Evolutionary conservation across 2,113 vertebrate genomes (phyloP), one percentile per base, ranked within the genome.

Genomic region (Coryphaenoides rupestris): DNA sequence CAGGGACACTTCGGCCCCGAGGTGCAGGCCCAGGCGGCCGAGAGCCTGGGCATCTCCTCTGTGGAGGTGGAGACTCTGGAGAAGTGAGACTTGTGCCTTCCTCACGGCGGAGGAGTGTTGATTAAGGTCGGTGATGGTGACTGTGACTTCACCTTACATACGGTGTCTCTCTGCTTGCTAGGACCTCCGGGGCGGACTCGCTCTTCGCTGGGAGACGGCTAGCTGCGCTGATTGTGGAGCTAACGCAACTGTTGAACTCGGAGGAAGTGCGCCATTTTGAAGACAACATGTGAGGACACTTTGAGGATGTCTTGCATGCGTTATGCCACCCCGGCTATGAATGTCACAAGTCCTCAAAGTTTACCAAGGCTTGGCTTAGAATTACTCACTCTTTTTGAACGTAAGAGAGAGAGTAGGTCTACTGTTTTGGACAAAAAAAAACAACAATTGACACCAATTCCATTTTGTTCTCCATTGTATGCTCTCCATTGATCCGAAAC

Each of bases 1-100:
- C 82, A 93, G 0, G 97, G 97, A 19, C 72, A 83, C 22, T 94
- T 93, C 78, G 79, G 84, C 15, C 79, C 87, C 52, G 87, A 91
- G 14, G 81, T 86, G 28, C 91, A 90, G 60, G 78, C 68, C 58
- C 81, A 74, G 6, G 92, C 92, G 40, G 84, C 86, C 14, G 75
- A 86, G 55, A 57, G 62, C 19, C 88, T 98, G 10, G 92, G 93
- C 22, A 83, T 92, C 19, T 73, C 90, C 0, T 87, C 88, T 56
- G 80, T 92, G 82, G 93, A 96, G 65, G 77, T 82, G 0, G 83
- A 88, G 4, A 81, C 72, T 62, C 83, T 86, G 60, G 78, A 58
- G 49, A 93, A 92, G 95, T 98, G 88, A 77, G n/a, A 53, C 47
- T 16, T 17, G 15, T 6, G 17, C 24, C 24, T 26, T 26, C 24